Evolutionary conservation across 2,888 invertebrate species (phyloP), one percentile per base, ranked within the genome.

Genomic region (Phoenoteleia sp.): DNA sequence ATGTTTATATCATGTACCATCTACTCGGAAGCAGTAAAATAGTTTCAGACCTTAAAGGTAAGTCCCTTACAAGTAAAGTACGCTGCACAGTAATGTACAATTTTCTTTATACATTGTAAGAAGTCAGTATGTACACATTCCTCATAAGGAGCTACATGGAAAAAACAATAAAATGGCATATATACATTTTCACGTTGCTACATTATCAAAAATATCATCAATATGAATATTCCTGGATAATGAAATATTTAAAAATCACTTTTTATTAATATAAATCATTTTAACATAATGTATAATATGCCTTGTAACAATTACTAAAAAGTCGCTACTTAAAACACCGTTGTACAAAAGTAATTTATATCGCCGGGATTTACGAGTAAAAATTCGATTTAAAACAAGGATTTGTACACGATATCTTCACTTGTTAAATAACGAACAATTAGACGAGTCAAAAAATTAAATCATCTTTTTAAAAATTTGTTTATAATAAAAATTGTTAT

Each of bases 31-130:
- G 75, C 66, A 74, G 49, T 62, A 17, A 67, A 66, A 58, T 17
- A 56, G n/a, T 45, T 17, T n/a, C 36, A 17, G 52, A 36, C 13
- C 36, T 29, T 56, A 76, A 23, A 60, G 36, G 54, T 77, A 77
- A 77, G 39, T 67, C 21, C 19, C 47, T 67, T 58, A 58, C 23
- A 9, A 67, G 39, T 36, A 60, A 77, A 76, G 67, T 77, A 77
- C 67, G 67, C 60, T 49, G 77, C 67, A 60, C 52, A 21, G 39
- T 69, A 77, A 60, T 77, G 60, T 77, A 77, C 77, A 77, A 67
- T 47, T 67, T 45, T 33, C n/a, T 62, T 62, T 67, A 76, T 77
- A 77, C 67, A 77, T 11, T 39, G 23, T 67, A 58, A 77, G 47
- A 49, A 77, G 25, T 56, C 25, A 7, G 23, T 75, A 77, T 69